phyloP scores from a whole-genome alignment of 2,113 vertebrate species.

The Gallinago undulata region DNA sequence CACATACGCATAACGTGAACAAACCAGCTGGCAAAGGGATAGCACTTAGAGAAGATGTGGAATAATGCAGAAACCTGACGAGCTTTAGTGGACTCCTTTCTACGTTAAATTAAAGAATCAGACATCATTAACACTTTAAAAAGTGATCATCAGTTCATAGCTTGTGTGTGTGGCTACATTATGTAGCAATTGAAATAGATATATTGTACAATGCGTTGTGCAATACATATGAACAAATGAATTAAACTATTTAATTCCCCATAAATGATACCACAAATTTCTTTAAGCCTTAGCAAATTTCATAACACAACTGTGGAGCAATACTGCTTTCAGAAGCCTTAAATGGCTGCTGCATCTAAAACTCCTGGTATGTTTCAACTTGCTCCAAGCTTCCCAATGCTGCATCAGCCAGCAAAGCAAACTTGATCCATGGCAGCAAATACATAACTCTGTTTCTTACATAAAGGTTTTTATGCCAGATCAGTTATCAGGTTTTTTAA shows the following conservation, averaged over 20 bases:
- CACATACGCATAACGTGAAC: rapidly evolving
- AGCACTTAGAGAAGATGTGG: not conserved
- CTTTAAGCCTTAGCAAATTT: not conserved
- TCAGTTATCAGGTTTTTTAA: not conserved
- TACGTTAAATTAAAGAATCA: not conserved
- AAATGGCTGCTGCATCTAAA: not conserved
- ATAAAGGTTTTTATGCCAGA: too few relatives aligned
- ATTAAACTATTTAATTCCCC: not conserved
- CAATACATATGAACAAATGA: not conserved
- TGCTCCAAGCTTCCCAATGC: not conserved
- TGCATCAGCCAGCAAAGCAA: not conserved
- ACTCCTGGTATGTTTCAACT: not conserved
- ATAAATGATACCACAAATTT: not conserved
- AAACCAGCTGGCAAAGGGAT: not conserved
- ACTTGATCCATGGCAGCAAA: not conserved
- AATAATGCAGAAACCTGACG: not conserved
- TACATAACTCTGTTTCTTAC: too few relatives aligned
- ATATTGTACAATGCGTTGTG: not conserved
- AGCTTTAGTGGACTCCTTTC: not conserved
- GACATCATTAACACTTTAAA: not conserved
- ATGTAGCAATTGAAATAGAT: not conserved
- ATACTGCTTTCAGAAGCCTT: not conserved
- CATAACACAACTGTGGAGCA: not conserved
- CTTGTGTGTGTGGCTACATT: not conserved
- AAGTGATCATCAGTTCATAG: not conserved